These are phyloP conservation scores for Leptoclinus maculatus DNA, from an alignment of 2,797 vertebrate genomes.

Conservation along the genomic window DNA sequence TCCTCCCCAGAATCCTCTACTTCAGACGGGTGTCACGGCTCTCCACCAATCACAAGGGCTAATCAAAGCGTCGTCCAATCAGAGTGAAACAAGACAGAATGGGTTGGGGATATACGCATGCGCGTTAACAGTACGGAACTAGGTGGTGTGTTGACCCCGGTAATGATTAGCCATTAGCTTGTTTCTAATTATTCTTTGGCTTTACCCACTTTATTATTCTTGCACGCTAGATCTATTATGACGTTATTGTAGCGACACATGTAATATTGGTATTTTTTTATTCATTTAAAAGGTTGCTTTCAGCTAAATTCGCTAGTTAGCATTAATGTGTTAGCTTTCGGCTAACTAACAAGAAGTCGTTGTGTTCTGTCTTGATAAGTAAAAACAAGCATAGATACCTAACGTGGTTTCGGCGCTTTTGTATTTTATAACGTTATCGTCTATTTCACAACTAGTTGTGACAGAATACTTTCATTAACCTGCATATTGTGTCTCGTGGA, in stretches of 20 bases:
- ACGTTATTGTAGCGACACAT: background rate
- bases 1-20: slow-evolving; percentile 41
- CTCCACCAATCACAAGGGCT: slow-evolving; percentile 56
- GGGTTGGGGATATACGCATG: slow-evolving; percentile 21
- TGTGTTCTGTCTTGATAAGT: background rate
- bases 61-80: slow-evolving; percentile 68
- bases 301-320: slow-evolving; percentile 30
- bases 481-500: background rate
- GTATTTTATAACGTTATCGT: background rate
- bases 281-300: background rate
- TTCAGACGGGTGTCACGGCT: background rate
- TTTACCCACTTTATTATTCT: background rate
- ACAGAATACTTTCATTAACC: background rate
- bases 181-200: background rate
- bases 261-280: background rate
- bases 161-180: slow-evolving; percentile 36
- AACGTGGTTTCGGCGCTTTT: background rate
- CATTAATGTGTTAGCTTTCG: slow-evolving; percentile 21
- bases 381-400: rapidly evolving
- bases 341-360: slow-evolving; percentile 3
- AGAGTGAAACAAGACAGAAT: slow-evolving; percentile 46
- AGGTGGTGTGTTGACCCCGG: slow-evolving; percentile 26
- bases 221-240: background rate
- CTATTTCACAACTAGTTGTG: rapidly evolving
- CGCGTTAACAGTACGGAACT: slow-evolving; percentile 32